Evolutionary conservation across 2,888 invertebrate genomes (phyloP), one percentile per base, ranked within the genome.

Genomic region (Parasteatoda lunata): DNA sequence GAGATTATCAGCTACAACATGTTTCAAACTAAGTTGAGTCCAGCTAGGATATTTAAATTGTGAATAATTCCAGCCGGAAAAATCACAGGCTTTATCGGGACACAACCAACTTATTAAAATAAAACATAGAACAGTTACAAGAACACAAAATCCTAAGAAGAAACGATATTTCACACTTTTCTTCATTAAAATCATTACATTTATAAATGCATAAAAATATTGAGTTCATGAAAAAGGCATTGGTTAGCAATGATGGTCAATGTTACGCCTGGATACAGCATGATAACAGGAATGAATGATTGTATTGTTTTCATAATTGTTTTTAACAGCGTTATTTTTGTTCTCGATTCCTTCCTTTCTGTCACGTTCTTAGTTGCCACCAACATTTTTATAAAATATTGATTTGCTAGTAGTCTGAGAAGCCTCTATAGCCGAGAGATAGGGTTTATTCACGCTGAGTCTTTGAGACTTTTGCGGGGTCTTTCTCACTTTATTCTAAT

Each of bases 21-120:
- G 88, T 15, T 89, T 85, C 30, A 89, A 72, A 51, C 83, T 82
- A 5, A 85, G 54, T 80, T 88, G 85, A 72, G 82, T 85, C 88
- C 88, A 88, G 59, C 82, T 88, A 11, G 82, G 88, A 80, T 88
- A 89, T 9, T 81, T 49, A 15, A 80, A 77, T 51, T 86, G 86
- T 1, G 89, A 88, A 47, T 86, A 83, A 48, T 82, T 84, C 86
- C 84, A 84, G 5, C 70, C 54, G 51, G 89, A 84, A 9, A 84
- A 15, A 69, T 86, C 73, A 80, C 90, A 90, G 47, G 89, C 86
- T 84, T 80, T 79, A 72, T 89, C 89, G 47, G 90, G 89, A 83
- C 89, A 90, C 66, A 89, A 78, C 82, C 89, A 89, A 78, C 83
- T 81, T 9, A 89, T 68, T 68, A 88, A 78, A 71, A 88, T 77